phyloP scores from a whole-genome alignment of 1,140 invertebrate genomes.

The Aphaenogaster rudis region DNA sequence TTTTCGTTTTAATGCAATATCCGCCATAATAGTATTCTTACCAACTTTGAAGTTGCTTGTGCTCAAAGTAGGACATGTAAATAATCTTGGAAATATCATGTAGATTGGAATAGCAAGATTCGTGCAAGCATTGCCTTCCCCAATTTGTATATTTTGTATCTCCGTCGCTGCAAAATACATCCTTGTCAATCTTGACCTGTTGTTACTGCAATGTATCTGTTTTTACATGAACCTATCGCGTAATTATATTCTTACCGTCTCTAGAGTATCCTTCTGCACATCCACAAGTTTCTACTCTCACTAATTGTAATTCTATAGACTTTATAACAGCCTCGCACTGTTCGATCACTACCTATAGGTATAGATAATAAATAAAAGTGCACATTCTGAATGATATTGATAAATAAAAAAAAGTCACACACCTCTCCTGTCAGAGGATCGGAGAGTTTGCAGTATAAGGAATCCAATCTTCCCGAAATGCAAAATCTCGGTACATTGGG shows the following conservation, averaged over 20 bases:
- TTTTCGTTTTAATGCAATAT: conserved; percentile 9
- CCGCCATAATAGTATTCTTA: conserved; percentile 84
- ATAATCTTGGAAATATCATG: conserved; percentile 98
- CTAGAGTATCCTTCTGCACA: conserved; percentile 97
- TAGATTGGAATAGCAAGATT: conserved; percentile 96
- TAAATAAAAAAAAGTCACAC: conserved; percentile 61
- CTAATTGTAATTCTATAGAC: conserved; percentile 97
- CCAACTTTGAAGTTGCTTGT: conserved; percentile 98
- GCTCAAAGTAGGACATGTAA: conserved; percentile 97
- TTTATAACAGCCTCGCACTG: conserved; percentile 93
- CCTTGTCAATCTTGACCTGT: not conserved
- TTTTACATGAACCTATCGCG: not conserved
- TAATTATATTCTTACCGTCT: conserved; percentile 90
- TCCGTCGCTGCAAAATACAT: conserved; percentile 93
- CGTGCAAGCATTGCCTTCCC: conserved; percentile 95
- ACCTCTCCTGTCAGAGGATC: conserved; percentile 96
- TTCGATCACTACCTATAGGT: conserved; percentile 90
- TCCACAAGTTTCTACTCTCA: conserved; percentile 98
- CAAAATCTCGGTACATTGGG: conserved; percentile 93
- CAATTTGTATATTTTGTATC: conserved; percentile 99
- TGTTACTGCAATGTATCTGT: not conserved
- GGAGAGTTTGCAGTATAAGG: conserved; percentile 93
- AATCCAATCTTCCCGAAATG: conserved; percentile 94
- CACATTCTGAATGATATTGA: not conserved
- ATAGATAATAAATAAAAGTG: conserved; percentile 14